Conservation (phyloP, 2,888 invertebrate species). For the Priocnemis perturbator region DNA sequence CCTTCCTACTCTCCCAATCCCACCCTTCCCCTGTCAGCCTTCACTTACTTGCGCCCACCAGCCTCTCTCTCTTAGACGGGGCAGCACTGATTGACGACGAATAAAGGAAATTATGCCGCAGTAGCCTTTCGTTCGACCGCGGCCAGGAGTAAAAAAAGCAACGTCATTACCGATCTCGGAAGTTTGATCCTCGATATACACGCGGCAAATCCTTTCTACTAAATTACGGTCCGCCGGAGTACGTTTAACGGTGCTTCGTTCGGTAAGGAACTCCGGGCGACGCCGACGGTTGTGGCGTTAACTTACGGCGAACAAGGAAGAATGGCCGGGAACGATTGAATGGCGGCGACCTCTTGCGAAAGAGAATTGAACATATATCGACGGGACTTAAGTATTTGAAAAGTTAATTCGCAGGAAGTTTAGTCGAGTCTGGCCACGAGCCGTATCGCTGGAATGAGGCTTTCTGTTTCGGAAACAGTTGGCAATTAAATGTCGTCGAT, state of each 20-base stretch:
- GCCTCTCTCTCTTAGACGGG: neutral
- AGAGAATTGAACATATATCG: conserved; percentile 2
- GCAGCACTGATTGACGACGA: conserved; percentile 47
- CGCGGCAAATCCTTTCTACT: conserved; percentile 31
- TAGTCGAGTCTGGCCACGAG: no score
- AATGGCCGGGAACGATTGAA: conserved; percentile 2
- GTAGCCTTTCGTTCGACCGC: conserved; percentile 37
- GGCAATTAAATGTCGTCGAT: no score
- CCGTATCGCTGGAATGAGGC: no score
- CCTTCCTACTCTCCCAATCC: conserved; percentile 6
- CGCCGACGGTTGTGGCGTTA: neutral
- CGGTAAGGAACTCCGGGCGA: neutral
- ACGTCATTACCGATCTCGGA: conserved; percentile 42
- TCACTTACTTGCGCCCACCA: conserved; percentile 1
- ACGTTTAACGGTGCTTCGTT: neutral
- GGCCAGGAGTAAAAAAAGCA: conserved; percentile 34
- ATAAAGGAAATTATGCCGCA: conserved; percentile 51
- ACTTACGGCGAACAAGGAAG: conserved; percentile 2
- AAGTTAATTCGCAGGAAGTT: no score
- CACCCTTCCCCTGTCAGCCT: neutral
- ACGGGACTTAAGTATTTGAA: no score
- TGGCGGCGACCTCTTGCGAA: neutral
- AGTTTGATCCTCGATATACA: conserved; percentile 9
- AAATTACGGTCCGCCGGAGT: conserved; percentile 24
- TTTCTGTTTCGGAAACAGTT: no score